A percentile compares a stretch with the other conserved stretches of the same genome.
Evolutionary conservation across 2,888 invertebrate species (phyloP).

Genomic region (Sympetrum striolatum): DNA sequence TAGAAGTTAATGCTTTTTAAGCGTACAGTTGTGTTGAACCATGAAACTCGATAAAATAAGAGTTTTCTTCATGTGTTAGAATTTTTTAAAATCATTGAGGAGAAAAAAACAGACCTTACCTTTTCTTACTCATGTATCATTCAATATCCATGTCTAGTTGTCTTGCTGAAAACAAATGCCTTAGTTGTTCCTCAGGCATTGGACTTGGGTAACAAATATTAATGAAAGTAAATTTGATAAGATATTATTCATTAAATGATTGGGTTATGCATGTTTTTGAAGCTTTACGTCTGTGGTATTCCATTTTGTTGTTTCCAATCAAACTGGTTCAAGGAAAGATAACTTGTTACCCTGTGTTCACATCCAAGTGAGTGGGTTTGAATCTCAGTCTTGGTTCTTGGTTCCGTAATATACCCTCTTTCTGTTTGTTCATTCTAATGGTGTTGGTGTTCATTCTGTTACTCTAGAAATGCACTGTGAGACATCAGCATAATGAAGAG

Average conservation of each 20-base stretch:
- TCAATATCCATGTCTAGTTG: too few relatives aligned
- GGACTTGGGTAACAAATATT: too few relatives aligned
- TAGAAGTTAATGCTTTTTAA: too few relatives aligned
- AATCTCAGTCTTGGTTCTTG: slow-evolving; percentile 48
- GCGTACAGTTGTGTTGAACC: too few relatives aligned
- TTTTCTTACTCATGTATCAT: too few relatives aligned
- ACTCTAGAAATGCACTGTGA: slow-evolving; percentile 83
- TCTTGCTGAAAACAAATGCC: too few relatives aligned
- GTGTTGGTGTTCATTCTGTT: slow-evolving; percentile 52
- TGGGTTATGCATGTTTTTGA: background rate
- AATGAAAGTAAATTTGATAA: background rate
- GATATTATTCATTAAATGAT: background rate
- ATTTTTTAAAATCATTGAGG: too few relatives aligned
- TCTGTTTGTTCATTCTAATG: slow-evolving; percentile 46
- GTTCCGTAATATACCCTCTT: slow-evolving; percentile 30
- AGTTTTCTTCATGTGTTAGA: too few relatives aligned
- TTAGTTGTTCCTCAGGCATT: too few relatives aligned
- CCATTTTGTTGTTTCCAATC: background rate
- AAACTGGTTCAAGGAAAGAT: background rate
- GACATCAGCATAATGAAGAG: slow-evolving; percentile 92
- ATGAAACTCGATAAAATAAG: too few relatives aligned
- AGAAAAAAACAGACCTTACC: too few relatives aligned
- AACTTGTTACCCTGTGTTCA: background rate
- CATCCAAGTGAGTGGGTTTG: slow-evolving; percentile 3
- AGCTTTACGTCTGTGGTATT: background rate